These are phyloP conservation scores for Leistus spinibarbis DNA, from an alignment of 2,888 invertebrate genomes.

Conservation along the genomic window DNA sequence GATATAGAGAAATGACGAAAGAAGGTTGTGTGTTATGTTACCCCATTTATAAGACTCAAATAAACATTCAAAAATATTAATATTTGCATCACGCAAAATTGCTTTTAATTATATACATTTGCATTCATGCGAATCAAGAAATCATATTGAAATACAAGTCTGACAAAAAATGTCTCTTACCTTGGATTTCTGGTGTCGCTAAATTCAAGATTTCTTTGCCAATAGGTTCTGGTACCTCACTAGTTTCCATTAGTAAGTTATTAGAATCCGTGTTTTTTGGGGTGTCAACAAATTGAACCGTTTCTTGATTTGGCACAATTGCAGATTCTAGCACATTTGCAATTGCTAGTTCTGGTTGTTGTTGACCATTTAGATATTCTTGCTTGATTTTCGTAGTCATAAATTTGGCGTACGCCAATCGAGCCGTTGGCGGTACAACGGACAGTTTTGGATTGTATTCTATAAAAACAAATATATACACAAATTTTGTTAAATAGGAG, in stretches of 20 bases:
- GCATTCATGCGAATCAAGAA: no score
- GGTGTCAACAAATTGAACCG: background rate
- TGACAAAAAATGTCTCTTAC: no score
- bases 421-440: slow-evolving; percentile 75
- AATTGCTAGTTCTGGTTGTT: background rate
- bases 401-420: slow-evolving; percentile 87
- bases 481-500: background rate
- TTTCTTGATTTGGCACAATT: background rate
- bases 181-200: background rate
- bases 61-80: no score
- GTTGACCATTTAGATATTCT: slow-evolving; percentile 56
- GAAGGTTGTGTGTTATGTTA: no score
- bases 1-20: no score
- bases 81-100: no score
- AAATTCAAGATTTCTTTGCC: background rate
- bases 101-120: no score
- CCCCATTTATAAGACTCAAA: no score
- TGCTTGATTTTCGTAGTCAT: slow-evolving; percentile 75
- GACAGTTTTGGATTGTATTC: slow-evolving; percentile 83
- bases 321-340: background rate
- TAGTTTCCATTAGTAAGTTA: background rate
- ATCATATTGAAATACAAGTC: no score
- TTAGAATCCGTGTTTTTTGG: background rate
- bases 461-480: slow-evolving; percentile 45
- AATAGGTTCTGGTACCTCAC: background rate